Evolutionary conservation across 2,113 vertebrate species (phyloP).

Genomic region (Macrotus californicus): DNA sequence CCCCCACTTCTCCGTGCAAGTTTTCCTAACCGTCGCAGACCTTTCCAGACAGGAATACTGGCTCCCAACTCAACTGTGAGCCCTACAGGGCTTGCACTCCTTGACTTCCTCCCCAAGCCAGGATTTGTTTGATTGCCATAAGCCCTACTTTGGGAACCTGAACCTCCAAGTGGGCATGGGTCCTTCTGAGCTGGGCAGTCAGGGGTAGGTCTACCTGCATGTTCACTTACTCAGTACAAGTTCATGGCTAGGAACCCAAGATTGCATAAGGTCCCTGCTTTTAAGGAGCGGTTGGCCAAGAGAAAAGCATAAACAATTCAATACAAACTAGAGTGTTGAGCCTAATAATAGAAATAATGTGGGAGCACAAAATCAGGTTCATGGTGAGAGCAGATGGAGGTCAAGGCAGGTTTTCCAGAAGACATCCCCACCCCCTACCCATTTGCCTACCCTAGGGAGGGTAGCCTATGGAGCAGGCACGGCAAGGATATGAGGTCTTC

Average conservation of each 20-base stretch:
- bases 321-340: not conserved
- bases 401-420: not conserved
- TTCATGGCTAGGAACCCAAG: not conserved
- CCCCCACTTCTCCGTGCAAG: not conserved
- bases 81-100: not conserved
- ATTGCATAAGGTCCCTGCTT: not conserved
- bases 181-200: not conserved
- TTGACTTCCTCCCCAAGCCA: not conserved
- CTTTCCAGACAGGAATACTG: not conserved
- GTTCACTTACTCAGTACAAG: not conserved
- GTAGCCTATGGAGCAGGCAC: not conserved
- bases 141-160: not conserved
- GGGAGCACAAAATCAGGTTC: not conserved
- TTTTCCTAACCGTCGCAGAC: not conserved
- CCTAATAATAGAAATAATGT: not conserved
- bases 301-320: not conserved
- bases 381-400: not conserved
- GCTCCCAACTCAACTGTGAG: not conserved
- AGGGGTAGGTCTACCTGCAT: not conserved
- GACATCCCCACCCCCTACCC: fast-evolving
- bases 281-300: not conserved
- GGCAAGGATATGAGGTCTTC: not conserved
- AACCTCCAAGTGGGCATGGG: not conserved
- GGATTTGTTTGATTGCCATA: not conserved
- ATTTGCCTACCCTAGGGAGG: not conserved